phyloP scores from a whole-genome alignment of 64 coral and sea anemone species.

The Stichodactyla mertensii region DNA sequence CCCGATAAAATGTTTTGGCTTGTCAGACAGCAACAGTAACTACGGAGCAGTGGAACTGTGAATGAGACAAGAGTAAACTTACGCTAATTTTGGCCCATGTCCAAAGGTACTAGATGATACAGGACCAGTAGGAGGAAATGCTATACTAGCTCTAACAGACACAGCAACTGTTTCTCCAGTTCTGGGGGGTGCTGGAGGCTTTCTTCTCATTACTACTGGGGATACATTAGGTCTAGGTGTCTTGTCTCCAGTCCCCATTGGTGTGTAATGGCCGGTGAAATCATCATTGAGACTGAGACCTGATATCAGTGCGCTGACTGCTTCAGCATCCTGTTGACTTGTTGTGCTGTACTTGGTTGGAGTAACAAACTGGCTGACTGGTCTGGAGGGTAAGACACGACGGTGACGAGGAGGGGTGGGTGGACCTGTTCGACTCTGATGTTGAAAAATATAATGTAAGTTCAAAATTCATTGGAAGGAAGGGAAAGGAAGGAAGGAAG shows the following conservation, averaged over 20 bases:
- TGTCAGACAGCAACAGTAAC: too few relatives aligned
- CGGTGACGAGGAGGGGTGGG: conserved; percentile 84
- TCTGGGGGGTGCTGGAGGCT: conserved; percentile 40
- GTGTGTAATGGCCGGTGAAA: conserved; percentile 16
- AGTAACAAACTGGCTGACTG: conserved; percentile 79
- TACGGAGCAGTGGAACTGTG: too few relatives aligned
- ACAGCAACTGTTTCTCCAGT: conserved; percentile 69
- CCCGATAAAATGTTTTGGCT: too few relatives aligned
- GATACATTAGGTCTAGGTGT: conserved; percentile 26
- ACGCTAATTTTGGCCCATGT: conserved; percentile 49
- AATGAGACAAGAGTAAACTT: neutral
- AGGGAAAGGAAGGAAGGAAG: too few relatives aligned
- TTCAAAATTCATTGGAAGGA: neutral
- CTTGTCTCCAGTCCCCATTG: conserved; percentile 29
- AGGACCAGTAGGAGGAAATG: conserved; percentile 15
- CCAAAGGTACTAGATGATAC: conserved; percentile 74
- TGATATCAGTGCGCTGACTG: conserved; percentile 61
- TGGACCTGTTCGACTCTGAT: conserved; percentile 45
- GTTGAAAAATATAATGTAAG: neutral
- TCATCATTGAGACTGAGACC: conserved; percentile 65
- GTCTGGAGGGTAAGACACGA: conserved; percentile 57
- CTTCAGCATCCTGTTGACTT: conserved; percentile 39
- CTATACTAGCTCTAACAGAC: conserved; percentile 58
- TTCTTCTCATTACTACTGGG: conserved; percentile 57
- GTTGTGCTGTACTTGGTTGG: conserved; percentile 26